A percentile compares a stretch with the other conserved stretches of the same genome.
phyloP scores from a whole-genome alignment of 2,888 invertebrate genomes.

The Drosophila koepferae region DNA sequence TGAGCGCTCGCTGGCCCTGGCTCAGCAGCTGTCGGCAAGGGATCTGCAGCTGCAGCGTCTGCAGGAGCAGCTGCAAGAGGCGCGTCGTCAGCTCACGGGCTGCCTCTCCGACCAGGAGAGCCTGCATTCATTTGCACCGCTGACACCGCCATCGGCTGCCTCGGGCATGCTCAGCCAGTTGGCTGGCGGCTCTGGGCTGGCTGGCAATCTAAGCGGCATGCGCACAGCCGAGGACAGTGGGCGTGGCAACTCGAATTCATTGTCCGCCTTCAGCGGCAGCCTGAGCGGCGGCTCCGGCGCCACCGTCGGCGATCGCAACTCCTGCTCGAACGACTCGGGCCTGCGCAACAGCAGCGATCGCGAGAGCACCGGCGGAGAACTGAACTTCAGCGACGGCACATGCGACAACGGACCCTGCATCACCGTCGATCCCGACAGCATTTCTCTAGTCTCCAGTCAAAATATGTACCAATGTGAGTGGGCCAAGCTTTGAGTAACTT shows the following conservation, averaged over 20 bases:
- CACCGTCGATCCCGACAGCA: conserved; percentile 85
- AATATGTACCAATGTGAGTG: conserved; percentile 85
- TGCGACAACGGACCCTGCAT: conserved; percentile 85
- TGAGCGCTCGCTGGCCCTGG: conserved; percentile 93
- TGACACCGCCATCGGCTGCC: conserved; percentile 87
- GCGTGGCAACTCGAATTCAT: conserved; percentile 91
- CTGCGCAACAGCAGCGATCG: conserved; percentile 92
- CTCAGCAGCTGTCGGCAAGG: conserved; percentile 94
- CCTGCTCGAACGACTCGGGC: conserved; percentile 94
- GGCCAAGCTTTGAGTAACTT: not conserved
- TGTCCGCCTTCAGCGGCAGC: conserved; percentile 83
- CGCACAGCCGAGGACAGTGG: conserved; percentile 89
- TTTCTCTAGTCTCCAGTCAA: conserved; percentile 85
- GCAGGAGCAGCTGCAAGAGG: conserved; percentile 93
- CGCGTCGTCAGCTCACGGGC: conserved; percentile 91
- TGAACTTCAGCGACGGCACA: conserved; percentile 90
- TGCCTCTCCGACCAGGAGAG: conserved; percentile 95
- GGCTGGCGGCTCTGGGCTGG: conserved; percentile 80
- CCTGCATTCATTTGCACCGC: conserved; percentile 90
- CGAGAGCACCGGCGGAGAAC: conserved; percentile 91
- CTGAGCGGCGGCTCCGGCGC: conserved; percentile 83
- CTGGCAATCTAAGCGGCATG: conserved; percentile 88
- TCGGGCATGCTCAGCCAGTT: conserved; percentile 86
- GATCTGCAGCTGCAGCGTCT: conserved; percentile 94
- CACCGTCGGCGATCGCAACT: conserved; percentile 90